Percentiles rank a stretch among this genome's conserved stretches.
These are phyloP conservation scores for Microcaecilia unicolor DNA, from an alignment of 2,797 vertebrate genomes.

Conservation along the genomic window DNA sequence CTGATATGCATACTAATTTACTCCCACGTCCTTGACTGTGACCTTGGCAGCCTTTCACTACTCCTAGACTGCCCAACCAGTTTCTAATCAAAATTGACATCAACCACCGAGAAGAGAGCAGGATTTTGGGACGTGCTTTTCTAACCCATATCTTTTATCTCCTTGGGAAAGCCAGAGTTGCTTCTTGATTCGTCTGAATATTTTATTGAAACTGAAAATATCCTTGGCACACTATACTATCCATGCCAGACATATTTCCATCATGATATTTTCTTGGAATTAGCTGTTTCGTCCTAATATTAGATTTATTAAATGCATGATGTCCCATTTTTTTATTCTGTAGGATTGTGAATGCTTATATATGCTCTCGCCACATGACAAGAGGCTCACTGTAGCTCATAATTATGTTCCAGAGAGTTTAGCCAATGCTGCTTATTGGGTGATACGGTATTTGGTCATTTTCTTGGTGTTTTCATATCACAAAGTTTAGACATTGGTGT, in stretches of 20 bases:
- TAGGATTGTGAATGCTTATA: no score
- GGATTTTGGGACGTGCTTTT: no score
- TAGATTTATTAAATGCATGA: constrained; percentile 2
- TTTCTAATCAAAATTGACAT: constrained; percentile 43
- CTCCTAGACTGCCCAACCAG: constrained; percentile 40
- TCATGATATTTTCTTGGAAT: constrained; percentile 6
- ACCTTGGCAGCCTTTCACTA: constrained; percentile 65
- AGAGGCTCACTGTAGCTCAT: no score
- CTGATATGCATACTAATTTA: constrained; percentile 95
- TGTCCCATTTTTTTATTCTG: no score
- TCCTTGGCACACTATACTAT: constrained; percentile 18
- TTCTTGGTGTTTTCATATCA: no score
- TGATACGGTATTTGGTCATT: no score
- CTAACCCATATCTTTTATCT: no score
- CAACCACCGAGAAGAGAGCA: constrained; percentile 18
- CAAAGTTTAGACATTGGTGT: no score
- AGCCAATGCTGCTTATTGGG: no score
- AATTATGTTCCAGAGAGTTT: no score
- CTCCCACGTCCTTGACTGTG: constrained; percentile 77
- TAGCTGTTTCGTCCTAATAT: constrained; percentile 12
- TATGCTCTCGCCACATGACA: no score
- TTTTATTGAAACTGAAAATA: constrained; percentile 38
- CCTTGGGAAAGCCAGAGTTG: constrained; percentile 31
- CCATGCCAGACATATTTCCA: constrained; percentile 15
- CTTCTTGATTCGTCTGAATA: constrained; percentile 62